Evolutionary conservation across 2,888 invertebrate species (phyloP).

Genomic region (Psylliodes chrysocephalus): DNA sequence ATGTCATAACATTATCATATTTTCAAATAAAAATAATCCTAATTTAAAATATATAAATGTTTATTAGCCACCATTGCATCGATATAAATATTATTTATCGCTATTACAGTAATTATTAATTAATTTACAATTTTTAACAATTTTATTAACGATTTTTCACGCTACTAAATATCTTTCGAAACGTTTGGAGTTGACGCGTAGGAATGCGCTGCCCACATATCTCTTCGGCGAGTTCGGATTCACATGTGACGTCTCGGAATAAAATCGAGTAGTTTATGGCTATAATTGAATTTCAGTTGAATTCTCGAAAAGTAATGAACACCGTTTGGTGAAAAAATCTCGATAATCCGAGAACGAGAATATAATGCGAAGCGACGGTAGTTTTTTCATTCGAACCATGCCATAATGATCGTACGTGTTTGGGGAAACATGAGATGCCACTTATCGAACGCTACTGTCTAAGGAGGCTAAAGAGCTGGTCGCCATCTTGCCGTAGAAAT

Average conservation of each 20-base stretch:
- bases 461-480: not conserved
- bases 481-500: constrained; percentile 1
- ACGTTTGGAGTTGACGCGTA: constrained; percentile 7
- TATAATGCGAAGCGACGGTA: constrained; percentile 41
- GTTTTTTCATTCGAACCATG: constrained; percentile 49
- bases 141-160: constrained; percentile 13
- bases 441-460: constrained; percentile 58
- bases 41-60: constrained; percentile 2
- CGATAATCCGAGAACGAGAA: constrained; percentile 40
- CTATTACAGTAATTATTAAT: not conserved
- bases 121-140: constrained; percentile 14
- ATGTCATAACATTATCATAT: no score
- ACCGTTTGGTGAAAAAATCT: constrained; percentile 38
- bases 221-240: constrained; percentile 13
- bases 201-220: constrained; percentile 19
- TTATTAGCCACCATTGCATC: not conserved
- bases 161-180: constrained; percentile 6
- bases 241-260: constrained; percentile 13
- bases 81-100: not conserved
- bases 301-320: constrained; percentile 27
- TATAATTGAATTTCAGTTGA: constrained; percentile 27
- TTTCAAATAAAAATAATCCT: no score
- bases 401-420: constrained; percentile 60
- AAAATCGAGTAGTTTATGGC: constrained; percentile 26
- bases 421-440: constrained; percentile 60